A percentile compares a stretch with the other conserved stretches of the same genome.
Conservation (phyloP, 2,113 vertebrate species). For the Thamnaconus septentrionalis region DNA sequence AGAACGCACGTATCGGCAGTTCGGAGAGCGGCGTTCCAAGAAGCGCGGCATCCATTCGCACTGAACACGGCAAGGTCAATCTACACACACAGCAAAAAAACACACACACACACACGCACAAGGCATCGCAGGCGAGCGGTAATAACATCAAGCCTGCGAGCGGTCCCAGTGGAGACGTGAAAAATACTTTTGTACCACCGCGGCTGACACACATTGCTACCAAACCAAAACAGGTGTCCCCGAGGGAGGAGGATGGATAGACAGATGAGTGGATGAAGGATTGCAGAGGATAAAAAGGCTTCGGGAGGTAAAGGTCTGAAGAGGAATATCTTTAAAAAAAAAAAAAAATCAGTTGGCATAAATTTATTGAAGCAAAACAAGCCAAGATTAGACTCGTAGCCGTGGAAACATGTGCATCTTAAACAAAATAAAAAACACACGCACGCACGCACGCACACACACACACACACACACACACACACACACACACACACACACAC, state of each 20-base stretch:
- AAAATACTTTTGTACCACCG: constrained; percentile 60
- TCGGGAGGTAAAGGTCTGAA: constrained; percentile 65
- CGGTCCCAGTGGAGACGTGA: constrained; percentile 63
- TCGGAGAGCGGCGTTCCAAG: constrained; percentile 9
- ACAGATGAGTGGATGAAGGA: constrained; percentile 58
- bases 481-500: too few species aligned
- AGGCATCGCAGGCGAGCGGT: constrained; percentile 14
- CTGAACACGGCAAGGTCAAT: constrained; percentile 50
- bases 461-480: too few species aligned
- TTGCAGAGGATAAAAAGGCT: constrained; percentile 61
- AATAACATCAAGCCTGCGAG: constrained; percentile 56
- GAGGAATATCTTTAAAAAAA: constrained; percentile 34
- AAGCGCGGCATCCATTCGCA: constrained; percentile 43
- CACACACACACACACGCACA: too few species aligned
- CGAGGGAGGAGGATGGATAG: constrained; percentile 63
- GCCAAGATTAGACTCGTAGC: constrained; percentile 51
- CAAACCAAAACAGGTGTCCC: constrained; percentile 64
- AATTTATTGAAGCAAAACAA: constrained; percentile 58
- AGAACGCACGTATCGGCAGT: constrained; percentile 9
- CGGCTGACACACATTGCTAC: constrained; percentile 65
- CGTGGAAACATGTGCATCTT: constrained; percentile 67
- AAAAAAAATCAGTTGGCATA: constrained; percentile 62
- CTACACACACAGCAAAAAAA: constrained; percentile 42
- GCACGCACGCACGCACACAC: neutral
- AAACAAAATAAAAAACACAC: constrained; percentile 6